A percentile compares a stretch with the other conserved stretches of the same genome.
phyloP scores from a whole-genome alignment of 2,113 vertebrate species.

The Apteryx mantelli region DNA sequence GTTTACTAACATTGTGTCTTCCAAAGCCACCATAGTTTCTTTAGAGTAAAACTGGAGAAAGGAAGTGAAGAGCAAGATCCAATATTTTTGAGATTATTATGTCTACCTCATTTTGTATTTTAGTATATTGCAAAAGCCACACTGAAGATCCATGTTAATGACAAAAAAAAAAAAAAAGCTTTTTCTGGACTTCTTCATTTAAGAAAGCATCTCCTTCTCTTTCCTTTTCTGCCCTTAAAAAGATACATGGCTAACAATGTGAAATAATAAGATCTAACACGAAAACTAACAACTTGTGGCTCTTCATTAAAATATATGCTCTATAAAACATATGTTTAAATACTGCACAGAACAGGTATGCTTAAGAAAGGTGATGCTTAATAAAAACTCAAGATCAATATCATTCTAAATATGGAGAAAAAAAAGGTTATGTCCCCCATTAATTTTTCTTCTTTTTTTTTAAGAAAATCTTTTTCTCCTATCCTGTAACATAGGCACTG shows the following conservation, averaged over 20 bases:
- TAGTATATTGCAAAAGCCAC: background rate
- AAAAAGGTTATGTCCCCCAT: fast-evolving
- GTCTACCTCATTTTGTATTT: background rate
- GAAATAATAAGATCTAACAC: background rate
- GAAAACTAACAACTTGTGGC: background rate
- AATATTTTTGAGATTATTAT: background rate
- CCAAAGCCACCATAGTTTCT: background rate
- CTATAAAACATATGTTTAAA: background rate
- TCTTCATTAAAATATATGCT: background rate
- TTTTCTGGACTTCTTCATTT: background rate
- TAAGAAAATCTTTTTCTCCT: background rate
- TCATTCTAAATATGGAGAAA: background rate
- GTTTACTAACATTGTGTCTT: background rate
- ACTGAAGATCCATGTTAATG: background rate
- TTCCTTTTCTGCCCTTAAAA: background rate
- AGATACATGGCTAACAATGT: background rate
- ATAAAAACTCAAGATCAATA: background rate
- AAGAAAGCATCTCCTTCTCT: background rate
- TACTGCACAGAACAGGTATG: background rate
- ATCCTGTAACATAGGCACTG: background rate
- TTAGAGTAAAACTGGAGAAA: background rate
- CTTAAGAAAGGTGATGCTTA: background rate
- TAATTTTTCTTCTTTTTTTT: background rate
- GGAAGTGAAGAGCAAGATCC: background rate
- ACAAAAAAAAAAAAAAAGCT: background rate